Percentiles rank a stretch among this genome's conserved stretches.
phyloP scores from a whole-genome alignment of 2,888 invertebrate species.

The Cotesia congregata region DNA sequence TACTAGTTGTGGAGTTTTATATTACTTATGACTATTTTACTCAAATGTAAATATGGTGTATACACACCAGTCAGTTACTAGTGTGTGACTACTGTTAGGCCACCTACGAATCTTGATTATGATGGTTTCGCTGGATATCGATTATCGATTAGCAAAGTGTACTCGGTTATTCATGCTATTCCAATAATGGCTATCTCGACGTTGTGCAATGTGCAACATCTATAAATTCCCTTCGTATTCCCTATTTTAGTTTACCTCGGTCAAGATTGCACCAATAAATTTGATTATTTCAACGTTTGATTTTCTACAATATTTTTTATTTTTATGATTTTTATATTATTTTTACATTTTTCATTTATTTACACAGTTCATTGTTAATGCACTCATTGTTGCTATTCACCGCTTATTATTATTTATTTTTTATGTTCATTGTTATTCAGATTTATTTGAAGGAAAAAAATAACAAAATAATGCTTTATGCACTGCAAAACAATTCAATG shows the following conservation, averaged over 20 bases:
- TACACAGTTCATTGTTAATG: neutral
- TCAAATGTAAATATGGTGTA: neutral
- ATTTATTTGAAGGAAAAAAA: neutral
- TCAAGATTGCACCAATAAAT: conserved; percentile 28
- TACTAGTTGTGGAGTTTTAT: neutral
- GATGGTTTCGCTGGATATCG: conserved; percentile 46
- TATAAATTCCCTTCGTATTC: conserved; percentile 28
- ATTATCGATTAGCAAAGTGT: conserved; percentile 48
- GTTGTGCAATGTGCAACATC: conserved; percentile 30
- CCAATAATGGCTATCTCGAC: conserved; percentile 38
- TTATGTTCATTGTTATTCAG: conserved; percentile 1
- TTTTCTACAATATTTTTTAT: conserved; percentile 6
- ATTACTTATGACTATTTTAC: neutral
- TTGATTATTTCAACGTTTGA: conserved; percentile 17
- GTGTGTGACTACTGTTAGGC: neutral
- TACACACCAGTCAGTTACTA: neutral
- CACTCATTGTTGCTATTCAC: neutral
- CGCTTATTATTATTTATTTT: neutral
- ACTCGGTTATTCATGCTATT: conserved; percentile 35
- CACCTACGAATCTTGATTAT: conserved; percentile 43
- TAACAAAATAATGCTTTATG: conserved; percentile 2
- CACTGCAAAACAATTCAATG: neutral
- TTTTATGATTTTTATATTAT: neutral
- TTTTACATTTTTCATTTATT: conserved; percentile 5
- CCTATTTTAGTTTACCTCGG: conserved; percentile 16